Base-by-base conservation (phyloP, 1,140 invertebrate genomes). In the Drosophila triauraria region DNA sequence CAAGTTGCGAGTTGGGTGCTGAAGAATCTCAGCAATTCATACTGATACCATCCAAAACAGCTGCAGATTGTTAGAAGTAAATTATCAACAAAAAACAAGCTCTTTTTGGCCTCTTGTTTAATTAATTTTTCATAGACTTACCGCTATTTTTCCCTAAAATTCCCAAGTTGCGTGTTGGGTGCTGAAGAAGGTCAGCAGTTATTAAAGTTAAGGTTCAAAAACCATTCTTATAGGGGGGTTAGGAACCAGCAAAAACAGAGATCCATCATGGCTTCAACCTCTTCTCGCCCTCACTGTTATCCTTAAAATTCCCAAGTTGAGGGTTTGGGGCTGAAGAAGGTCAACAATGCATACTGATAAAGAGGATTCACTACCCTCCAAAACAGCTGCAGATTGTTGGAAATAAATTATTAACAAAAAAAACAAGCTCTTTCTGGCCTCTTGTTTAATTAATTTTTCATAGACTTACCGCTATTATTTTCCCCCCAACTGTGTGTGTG, bases 401-500 rank as follows among this genome's bases (percentile, higher is more conserved):
- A 35, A 53, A 20, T 35, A 20, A 35, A 20, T 35, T 2, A 13
- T 30, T 12, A 17, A 20, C 20, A 10, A 7, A 25, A 48, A 13
- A 13, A 15, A 9, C 7, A 25, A 48, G 23, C 9, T 10, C 25
- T 10, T 5, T 10, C 4, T 6, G 6, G 9, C 10, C 6, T 1
- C 32, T 32, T 17, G 7, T 17, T 6, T 32, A 17, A 32, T 51
- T 30, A 38, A 23, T 38, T 54, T 10, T 20, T 6, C 32, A 35
- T 9, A 38, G 13, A 23, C 5, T 4, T 1, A 7, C 12, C 17
- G 30, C 51, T 20, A 53, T 32, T 35, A 4, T 54, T 38, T 4
- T 15, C 4, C 17, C 51, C 32, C 32, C 32, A 7, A 4, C 51
- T 54, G 51, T 69, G 8, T 20, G n/a, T 20, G n/a, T 60, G 64